Conservation (phyloP, 2,797 vertebrate species). For the Rhinoraja longicauda region DNA sequence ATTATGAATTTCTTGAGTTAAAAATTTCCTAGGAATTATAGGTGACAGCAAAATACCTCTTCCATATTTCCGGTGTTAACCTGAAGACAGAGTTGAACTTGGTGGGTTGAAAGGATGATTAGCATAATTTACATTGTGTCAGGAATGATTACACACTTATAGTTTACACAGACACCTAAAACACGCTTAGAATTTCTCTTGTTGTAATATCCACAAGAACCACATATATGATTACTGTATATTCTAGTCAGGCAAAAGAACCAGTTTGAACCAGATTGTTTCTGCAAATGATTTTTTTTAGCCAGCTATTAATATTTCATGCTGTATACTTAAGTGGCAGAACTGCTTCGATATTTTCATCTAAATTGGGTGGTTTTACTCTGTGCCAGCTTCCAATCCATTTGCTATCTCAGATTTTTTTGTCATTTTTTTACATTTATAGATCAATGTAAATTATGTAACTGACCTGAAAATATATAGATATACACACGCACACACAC, state of each 20-base stretch:
- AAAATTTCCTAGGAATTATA: not conserved
- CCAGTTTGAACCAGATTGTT: not conserved
- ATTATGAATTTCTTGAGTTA: not conserved
- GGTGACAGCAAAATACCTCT: not conserved
- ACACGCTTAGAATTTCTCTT: not conserved
- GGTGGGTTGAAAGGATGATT: not conserved
- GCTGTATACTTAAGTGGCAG: not conserved
- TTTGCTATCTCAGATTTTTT: not conserved
- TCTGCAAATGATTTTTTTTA: not conserved
- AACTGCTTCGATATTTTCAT: not conserved
- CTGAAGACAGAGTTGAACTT: not conserved
- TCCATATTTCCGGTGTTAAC: not conserved
- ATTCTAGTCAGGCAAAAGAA: not conserved
- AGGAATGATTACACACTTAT: not conserved
- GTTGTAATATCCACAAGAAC: not conserved
- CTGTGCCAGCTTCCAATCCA: not conserved
- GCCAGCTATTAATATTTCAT: not conserved
- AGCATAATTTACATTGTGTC: conserved; percentile 13
- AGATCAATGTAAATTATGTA: not conserved
- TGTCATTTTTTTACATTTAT: not conserved
- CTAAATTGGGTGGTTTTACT: not conserved
- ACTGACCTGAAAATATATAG: not conserved
- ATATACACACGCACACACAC: too few species aligned
- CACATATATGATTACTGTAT: not conserved
- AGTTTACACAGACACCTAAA: not conserved